Base-by-base conservation (phyloP, 2,113 vertebrate species). In the Scartelaos histophorus region DNA sequence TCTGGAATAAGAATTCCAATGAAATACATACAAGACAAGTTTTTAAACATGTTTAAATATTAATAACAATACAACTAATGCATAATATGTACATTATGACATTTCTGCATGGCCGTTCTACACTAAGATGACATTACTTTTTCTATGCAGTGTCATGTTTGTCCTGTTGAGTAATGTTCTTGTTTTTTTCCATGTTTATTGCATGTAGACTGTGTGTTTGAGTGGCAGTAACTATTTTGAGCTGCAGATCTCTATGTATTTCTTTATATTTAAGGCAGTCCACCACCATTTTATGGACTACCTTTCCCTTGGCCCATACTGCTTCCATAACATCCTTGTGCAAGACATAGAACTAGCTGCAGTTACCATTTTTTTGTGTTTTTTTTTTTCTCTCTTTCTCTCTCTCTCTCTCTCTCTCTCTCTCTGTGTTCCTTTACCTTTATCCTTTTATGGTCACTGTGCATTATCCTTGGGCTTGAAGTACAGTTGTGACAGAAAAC, bases 181-280 rank as follows among this genome's bases (percentile, higher is more conserved):
- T 62, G 43, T 54, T 1, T 54, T n/a, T 54, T 54, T 3, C 9
- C 7, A 66, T 47, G 65, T 66, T 47, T 66, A 24, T 47, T 47
- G n/a, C 43, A 46, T 66, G 64, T 4, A 13, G 51, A 0, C 64
- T 66, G 64, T 45, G 58, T 75, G 46, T 72, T 78, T 70, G 65
- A 78, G 72, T 13, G 13, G 22, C 16, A 64, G 25, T 13, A 35
- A 35, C 9, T 62, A 22, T 38, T 45, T 10, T 51, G 13, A 38
- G 72, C 34, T 7, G 34, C 10, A 46, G 3, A 34, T 49, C 56
- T 38, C 45, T n/a, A 70, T 1, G 6, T n/a, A 16, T 24, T 49
- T 16, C 35, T 74, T 16, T 35, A 68, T 51, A 49, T 54, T 51
- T 68, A 64, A 53, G 21, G 21, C 7, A 46, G 6, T 22, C 21